Conservation (phyloP, 2,888 invertebrate genomes). For the Acheta domesticus region DNA sequence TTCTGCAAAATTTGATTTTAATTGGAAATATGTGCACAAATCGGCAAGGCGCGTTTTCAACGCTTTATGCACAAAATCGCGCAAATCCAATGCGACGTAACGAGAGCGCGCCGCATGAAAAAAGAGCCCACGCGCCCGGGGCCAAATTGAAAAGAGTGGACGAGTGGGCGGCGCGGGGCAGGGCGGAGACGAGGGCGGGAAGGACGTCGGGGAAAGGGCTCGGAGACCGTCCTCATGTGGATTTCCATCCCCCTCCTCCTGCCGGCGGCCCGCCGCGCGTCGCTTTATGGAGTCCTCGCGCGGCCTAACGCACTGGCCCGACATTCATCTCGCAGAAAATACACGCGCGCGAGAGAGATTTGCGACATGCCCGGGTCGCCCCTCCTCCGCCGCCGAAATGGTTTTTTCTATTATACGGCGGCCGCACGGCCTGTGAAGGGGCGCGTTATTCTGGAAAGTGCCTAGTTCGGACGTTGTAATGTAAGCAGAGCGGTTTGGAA, state of each 20-base stretch:
- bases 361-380: no score
- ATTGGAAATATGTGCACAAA: conserved; percentile 18
- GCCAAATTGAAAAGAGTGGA: background rate
- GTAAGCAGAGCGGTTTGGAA: no score
- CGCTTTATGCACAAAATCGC: background rate
- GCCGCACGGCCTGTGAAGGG: no score
- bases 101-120: background rate
- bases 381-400: no score
- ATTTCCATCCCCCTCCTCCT: background rate
- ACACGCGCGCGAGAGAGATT: no score
- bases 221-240: no score
- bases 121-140: background rate
- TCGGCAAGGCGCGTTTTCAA: conserved; percentile 5
- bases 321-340: background rate
- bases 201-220: no score
- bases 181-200: background rate
- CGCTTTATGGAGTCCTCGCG: background rate
- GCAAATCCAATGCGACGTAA: background rate
- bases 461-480: no score
- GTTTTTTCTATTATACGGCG: no score
- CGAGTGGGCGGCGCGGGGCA: background rate
- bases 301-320: background rate
- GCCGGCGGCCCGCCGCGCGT: background rate
- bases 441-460: no score
- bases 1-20: conserved; percentile 10